Base-by-base conservation (phyloP, 2,888 invertebrate species). In the Notodonta dromedarius region DNA sequence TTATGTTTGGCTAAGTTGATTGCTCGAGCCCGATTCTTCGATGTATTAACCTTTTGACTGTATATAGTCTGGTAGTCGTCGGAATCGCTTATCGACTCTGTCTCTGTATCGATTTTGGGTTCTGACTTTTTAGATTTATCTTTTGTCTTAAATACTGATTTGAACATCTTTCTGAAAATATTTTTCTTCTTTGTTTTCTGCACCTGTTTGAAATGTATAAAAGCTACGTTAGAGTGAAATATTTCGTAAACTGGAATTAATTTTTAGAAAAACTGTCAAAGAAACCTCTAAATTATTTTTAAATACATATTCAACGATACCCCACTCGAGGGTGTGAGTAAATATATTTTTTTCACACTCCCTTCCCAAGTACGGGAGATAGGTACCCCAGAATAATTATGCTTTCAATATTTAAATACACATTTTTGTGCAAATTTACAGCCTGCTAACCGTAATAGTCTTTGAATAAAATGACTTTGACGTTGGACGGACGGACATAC, bases 41-140 rank as follows among this genome's bases (percentile, higher is more conserved):
- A 59, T 12, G 63, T 62, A 35, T 67, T 70, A 40, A 67, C 66
- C 50, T 79, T 82, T 53, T 86, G 82, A 57, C 86, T 89, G 67
- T 85, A 88, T 4, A 88, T 66, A 0, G 90, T 89, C 64, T 83
- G 80, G 67, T 87, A 87, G 57, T 86, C 86, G 24, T 87, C 89
- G 0, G 87, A 86, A 61, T 86, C 85, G 55, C 75, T 83, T 0
- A 65, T 72, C 5, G 51, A 14, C 77, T 83, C n/a, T 67, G 70
- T 58, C 64, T 76, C 74, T 11, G 62, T 66, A 9, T 71, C 76
- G n/a, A 39, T 51, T 50, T 69, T 68, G 5, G 63, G 59, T 32
- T 62, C 62, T 14, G 52, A 62, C 24, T 65, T 69, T 39, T 59
- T 69, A 35, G 52, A 11, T 24, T 68, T 74, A 40, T 75, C 78